phyloP scores from a whole-genome alignment of 92 coral and sea anemone species.

The Bergia sp. region DNA sequence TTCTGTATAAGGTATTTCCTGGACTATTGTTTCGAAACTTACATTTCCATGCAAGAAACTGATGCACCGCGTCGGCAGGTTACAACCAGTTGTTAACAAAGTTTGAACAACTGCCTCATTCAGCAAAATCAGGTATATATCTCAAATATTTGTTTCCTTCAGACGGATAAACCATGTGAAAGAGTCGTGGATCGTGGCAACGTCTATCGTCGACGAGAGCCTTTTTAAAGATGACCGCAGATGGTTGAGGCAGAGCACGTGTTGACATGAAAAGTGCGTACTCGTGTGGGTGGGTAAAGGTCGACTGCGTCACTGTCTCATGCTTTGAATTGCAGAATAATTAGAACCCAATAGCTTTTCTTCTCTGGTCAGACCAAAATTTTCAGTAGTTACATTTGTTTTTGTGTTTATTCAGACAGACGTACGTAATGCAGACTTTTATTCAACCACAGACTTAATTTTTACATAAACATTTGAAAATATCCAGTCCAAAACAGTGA shows the following conservation, averaged over 20 bases:
- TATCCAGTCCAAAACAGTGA: no score
- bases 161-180: not conserved
- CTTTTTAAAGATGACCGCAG: not conserved
- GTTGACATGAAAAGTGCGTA: not conserved
- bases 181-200: not conserved
- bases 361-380: not conserved
- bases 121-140: not conserved
- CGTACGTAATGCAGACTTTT: not conserved
- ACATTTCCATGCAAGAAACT: not conserved
- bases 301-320: not conserved
- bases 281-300: not conserved
- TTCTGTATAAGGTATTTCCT: not conserved
- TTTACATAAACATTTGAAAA: no score
- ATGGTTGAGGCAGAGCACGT: not conserved
- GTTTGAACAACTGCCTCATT: not conserved
- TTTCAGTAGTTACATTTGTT: not conserved
- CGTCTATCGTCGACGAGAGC: not conserved
- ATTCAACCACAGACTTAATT: no score
- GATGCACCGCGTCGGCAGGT: not conserved
- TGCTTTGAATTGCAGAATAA: not conserved
- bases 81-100: not conserved
- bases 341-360: not conserved
- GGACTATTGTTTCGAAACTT: not conserved
- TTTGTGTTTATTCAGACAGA: not conserved
- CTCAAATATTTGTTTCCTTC: not conserved